These are phyloP conservation scores for Capreolus pygargus DNA, from an alignment of 2,113 vertebrate genomes.

Conservation along the genomic window DNA sequence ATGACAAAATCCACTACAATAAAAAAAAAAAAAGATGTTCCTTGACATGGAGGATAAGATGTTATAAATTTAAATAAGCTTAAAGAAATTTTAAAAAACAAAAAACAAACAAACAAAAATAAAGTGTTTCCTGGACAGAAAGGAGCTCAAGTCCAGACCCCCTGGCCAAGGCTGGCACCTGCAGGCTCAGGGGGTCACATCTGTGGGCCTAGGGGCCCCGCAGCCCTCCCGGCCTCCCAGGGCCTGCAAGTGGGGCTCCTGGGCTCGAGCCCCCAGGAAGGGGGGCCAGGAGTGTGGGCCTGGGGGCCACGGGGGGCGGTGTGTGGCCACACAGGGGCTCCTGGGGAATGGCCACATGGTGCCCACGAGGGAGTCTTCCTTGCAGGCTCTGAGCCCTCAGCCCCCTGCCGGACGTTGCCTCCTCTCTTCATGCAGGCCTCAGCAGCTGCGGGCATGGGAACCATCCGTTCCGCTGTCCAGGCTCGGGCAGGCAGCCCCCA, in stretches of 20 bases:
- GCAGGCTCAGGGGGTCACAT: fast-evolving
- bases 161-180: fast-evolving
- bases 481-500: not conserved
- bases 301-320: fast-evolving
- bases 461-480: not conserved
- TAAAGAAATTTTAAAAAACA: too few relatives aligned
- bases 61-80: too few relatives aligned
- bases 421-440: not conserved
- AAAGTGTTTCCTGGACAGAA: not conserved
- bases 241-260: not conserved
- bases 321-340: fast-evolving
- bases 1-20: too few relatives aligned
- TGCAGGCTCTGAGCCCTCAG: not conserved
- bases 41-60: too few relatives aligned
- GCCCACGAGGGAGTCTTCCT: fast-evolving
- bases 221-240: not conserved
- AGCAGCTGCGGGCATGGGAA: fast-evolving
- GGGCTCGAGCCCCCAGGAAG: fast-evolving
- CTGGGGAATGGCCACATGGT: fast-evolving
- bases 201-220: not conserved
- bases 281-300: fast-evolving
- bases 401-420: fast-evolving
- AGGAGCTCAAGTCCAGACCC: too few relatives aligned
- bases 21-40: too few relatives aligned
- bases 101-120: too few relatives aligned